Evolutionary conservation across 2,888 invertebrate genomes (phyloP).

Genomic region (Pelosia muscerda): DNA sequence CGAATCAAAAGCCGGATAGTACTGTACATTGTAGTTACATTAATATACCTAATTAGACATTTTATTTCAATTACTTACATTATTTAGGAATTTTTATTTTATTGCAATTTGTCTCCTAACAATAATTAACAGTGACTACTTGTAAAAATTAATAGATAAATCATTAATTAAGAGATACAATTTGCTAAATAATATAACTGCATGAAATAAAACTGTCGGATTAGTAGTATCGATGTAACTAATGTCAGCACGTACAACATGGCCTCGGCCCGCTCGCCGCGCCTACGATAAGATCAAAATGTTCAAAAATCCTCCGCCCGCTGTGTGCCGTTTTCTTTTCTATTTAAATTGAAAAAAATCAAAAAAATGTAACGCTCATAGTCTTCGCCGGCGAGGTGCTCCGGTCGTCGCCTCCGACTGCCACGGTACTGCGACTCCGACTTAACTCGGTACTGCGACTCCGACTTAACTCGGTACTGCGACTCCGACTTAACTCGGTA

Average conservation of each 20-base stretch:
- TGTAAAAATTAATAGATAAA: not conserved
- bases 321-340: conserved; percentile 73
- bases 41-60: not conserved
- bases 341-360: conserved; percentile 74
- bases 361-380: conserved; percentile 64
- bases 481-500: too few relatives aligned
- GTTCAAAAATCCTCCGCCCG: conserved; percentile 74
- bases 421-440: not conserved
- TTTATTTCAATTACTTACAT: not conserved
- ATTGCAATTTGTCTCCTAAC: not conserved
- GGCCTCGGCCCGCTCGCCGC: not conserved
- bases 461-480: too few relatives aligned
- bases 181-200: not conserved
- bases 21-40: not conserved
- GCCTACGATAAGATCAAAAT: conserved; percentile 69
- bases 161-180: not conserved
- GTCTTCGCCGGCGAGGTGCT: not conserved
- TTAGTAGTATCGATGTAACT: not conserved
- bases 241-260: too few relatives aligned
- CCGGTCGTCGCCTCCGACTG: not conserved
- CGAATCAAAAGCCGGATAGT: not conserved
- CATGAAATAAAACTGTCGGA: not conserved
- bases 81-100: not conserved
- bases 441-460: too few relatives aligned
- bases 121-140: not conserved